Evolutionary conservation across 2,113 vertebrate genomes (phyloP), one percentile per base, ranked within the genome.

Genomic region (Agapornis roseicollis): DNA sequence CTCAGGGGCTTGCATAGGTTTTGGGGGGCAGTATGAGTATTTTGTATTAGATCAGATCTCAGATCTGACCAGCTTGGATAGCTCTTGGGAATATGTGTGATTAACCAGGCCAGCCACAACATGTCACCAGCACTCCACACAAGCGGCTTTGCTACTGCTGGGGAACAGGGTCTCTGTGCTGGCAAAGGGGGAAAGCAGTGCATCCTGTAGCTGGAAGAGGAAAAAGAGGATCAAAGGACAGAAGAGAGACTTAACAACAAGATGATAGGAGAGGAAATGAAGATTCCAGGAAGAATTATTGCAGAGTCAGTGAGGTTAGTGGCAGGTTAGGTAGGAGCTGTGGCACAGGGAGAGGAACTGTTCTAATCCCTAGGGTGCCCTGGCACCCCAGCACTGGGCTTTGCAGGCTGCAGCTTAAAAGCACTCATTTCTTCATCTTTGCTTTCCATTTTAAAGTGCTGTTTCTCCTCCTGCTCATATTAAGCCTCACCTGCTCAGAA

Each of bases 71-170:
- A 44, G 41, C 55, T 89, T 86, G 25, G 55, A 22, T 20, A 84
- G 55, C 92, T 93, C 85, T 37, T 90, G 65, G 90, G 88, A 91
- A 77, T 74, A 78, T 0, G 11, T 96, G 94, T 96, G 97, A 96
- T 97, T 94, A 97, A 66, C 90, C 94, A 87, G 72, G 89, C 69
- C 93, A 96, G 87, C 97, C 96, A 96, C 96, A 95, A 90, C 41
- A 97, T 95, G 96, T 97, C 97, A 97, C 90, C 96, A 97, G 89
- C 71, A 96, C 96, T 95, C 95, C 95, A 97, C 93, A 97, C n/a
- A 96, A 96, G 79, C 65, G 47, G 65, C 81, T 82, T 66, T 3
- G 4, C 61, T 35, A 0, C 85, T 70, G 85, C 78, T 2, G 7
- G 86, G 56, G 56, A 70, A 17, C 0, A 0, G 33, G 37, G 25